phyloP scores from a whole-genome alignment of 2,888 invertebrate genomes.

The Gymnocheta viridis region DNA sequence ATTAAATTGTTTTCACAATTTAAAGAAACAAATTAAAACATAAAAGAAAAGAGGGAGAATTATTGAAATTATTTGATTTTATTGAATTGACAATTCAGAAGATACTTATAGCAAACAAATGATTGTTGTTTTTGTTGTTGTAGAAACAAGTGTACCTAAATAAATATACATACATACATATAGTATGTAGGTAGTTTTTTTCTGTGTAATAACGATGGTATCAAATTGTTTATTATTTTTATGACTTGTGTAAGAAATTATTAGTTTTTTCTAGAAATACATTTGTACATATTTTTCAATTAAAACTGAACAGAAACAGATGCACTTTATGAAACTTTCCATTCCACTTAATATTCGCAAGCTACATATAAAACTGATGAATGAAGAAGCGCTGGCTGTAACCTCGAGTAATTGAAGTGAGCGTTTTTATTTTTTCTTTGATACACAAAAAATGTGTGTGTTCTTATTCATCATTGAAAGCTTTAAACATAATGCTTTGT shows the following conservation, averaged over 20 bases:
- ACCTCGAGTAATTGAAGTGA: conserved; percentile 30
- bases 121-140: no score
- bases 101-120: no score
- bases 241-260: not conserved
- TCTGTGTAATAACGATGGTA: not conserved
- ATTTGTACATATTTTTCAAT: conserved; percentile 35
- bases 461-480: conserved; percentile 10
- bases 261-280: conserved; percentile 16
- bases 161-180: no score
- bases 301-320: conserved; percentile 15
- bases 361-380: conserved; percentile 5
- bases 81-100: no score
- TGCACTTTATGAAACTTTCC: conserved; percentile 48
- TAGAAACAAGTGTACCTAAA: no score
- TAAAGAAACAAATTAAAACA: no score
- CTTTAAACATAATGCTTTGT: conserved; percentile 34
- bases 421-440: not conserved
- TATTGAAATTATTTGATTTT: no score
- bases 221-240: conserved; percentile 23
- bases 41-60: no score
- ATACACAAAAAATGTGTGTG: not conserved
- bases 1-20: no score
- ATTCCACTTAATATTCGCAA: conserved; percentile 7
- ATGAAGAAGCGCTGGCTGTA: not conserved
- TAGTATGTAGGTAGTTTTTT: no score